These are phyloP conservation scores for Catharus fuscescens DNA, from an alignment of 2,113 vertebrate species.

Conservation along the genomic window DNA sequence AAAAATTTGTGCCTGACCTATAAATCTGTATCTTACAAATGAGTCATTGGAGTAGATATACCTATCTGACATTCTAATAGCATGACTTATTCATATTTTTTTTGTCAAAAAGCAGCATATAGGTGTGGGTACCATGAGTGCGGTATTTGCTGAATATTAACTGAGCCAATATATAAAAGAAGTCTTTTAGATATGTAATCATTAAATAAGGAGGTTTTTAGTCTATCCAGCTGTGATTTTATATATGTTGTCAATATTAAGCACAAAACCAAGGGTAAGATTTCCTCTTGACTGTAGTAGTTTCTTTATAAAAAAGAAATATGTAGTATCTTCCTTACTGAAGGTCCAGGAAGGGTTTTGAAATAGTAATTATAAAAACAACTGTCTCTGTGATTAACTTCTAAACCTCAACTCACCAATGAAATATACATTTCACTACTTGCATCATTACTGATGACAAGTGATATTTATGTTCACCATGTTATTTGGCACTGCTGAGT, in stretches of 20 bases:
- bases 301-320: background rate
- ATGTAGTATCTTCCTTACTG: background rate
- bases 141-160: conserved; percentile 33
- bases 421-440: background rate
- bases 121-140: background rate
- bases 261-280: background rate
- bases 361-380: background rate
- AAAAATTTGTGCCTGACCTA: background rate
- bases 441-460: background rate
- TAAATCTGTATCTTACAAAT: background rate
- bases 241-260: background rate
- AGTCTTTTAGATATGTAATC: conserved; percentile 51
- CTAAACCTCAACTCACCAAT: background rate
- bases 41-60: background rate
- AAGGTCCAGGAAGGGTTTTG: background rate
- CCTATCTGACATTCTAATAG: background rate
- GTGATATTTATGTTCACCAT: background rate
- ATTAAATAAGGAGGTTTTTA: conserved; percentile 32
- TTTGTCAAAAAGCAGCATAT: conserved; percentile 9
- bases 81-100: conserved; percentile 25
- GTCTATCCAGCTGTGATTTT: conserved; percentile 29
- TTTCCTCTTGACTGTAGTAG: background rate
- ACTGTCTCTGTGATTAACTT: background rate
- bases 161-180: conserved; percentile 30
- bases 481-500: background rate